A percentile compares a stretch with the other conserved stretches of the same genome.
Conservation (phyloP, 1,140 invertebrate genomes). For the Sinella curviseta region DNA sequence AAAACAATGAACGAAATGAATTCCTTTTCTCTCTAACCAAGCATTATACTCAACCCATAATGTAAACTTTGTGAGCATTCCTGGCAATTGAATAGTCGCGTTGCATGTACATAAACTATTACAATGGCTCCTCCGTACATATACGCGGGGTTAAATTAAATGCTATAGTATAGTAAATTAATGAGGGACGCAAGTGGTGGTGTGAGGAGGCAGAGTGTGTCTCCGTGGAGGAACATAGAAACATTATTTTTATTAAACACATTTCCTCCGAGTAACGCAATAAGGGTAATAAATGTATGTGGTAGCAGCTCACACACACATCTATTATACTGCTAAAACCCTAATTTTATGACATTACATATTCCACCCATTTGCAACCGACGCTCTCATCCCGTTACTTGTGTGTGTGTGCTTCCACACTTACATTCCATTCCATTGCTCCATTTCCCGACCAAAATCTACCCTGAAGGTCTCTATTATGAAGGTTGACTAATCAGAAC, state of each 20-base stretch:
- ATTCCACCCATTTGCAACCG: neutral
- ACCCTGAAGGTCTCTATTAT: neutral
- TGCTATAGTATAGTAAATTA: neutral
- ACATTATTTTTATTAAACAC: neutral
- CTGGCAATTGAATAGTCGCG: neutral
- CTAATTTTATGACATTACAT: neutral
- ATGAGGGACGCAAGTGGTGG: neutral
- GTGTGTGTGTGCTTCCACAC: neutral
- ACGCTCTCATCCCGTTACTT: neutral
- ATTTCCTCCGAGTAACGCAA: too few species aligned
- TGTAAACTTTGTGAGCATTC: too few species aligned
- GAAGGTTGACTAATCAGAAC: neutral
- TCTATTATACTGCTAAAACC: neutral
- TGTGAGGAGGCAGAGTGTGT: too few species aligned
- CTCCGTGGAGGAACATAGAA: too few species aligned
- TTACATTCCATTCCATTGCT: neutral
- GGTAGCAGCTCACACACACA: neutral
- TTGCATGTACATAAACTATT: too few species aligned
- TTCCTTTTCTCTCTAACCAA: too few species aligned
- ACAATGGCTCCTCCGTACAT: too few species aligned
- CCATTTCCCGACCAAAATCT: neutral
- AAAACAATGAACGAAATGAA: neutral
- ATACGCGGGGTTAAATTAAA: neutral
- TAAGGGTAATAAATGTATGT: neutral
- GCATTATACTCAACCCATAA: neutral